Evolutionary conservation across 2,888 invertebrate genomes (phyloP).

Genomic region (Adelphocoris suturalis): DNA sequence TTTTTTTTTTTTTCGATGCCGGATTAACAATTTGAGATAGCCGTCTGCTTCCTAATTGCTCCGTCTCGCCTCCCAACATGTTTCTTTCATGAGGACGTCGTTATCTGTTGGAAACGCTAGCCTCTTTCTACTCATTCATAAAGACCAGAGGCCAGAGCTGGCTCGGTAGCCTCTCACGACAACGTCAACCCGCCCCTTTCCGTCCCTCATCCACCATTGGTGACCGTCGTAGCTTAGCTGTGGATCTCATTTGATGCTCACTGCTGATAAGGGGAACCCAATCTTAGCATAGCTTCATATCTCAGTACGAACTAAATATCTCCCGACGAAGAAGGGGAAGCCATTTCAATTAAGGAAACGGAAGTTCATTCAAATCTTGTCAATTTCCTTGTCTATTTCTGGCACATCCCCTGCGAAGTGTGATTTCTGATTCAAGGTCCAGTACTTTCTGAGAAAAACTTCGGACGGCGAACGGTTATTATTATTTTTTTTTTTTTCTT

Average conservation of each 20-base stretch:
- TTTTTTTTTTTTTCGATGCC: neutral
- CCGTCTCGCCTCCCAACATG: constrained; percentile 17
- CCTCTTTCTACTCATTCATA: neutral
- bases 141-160: neutral
- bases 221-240: neutral
- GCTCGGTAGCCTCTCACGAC: neutral
- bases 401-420: too few species aligned
- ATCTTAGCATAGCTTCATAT: too few species aligned
- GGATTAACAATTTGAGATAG: constrained; percentile 35
- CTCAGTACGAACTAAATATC: too few species aligned
- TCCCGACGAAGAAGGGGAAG: too few species aligned
- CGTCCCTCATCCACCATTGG: neutral
- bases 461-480: too few species aligned
- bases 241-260: neutral
- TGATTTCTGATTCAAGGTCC: too few species aligned
- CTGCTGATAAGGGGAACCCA: neutral
- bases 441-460: too few species aligned
- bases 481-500: too few species aligned
- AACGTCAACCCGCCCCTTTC: too few species aligned
- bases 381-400: too few species aligned
- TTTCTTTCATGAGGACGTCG: constrained; percentile 16
- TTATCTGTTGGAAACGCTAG: neutral
- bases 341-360: too few species aligned
- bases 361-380: too few species aligned
- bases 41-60: constrained; percentile 25